Conservation (phyloP, 2,797 vertebrate genomes). For the Setipinna tenuifilis region DNA sequence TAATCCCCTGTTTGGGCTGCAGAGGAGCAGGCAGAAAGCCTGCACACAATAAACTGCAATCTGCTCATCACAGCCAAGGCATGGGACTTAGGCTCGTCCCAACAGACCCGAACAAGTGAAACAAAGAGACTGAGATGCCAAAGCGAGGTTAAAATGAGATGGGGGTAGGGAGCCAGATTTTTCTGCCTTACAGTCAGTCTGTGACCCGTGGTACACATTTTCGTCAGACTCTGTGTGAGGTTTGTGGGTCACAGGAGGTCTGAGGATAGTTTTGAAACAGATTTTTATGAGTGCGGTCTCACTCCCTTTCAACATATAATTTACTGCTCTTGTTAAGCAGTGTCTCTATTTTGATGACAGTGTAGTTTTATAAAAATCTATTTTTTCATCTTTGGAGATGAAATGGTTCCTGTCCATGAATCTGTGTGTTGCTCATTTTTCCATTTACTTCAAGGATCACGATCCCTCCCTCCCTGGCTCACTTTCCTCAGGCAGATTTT, state of each 20-base stretch:
- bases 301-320: neutral
- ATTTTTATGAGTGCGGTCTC: neutral
- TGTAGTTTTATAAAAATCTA: neutral
- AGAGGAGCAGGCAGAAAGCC: constrained; percentile 62
- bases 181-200: neutral
- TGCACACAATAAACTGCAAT: constrained; percentile 52
- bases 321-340: neutral
- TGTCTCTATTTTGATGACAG: neutral
- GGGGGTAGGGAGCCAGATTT: neutral
- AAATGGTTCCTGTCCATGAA: constrained; percentile 37
- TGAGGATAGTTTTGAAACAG: neutral
- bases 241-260: neutral
- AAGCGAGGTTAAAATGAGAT: constrained; percentile 32
- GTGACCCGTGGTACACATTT: neutral
- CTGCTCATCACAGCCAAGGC: constrained; percentile 32
- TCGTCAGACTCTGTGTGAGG: neutral
- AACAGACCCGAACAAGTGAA: constrained; percentile 39
- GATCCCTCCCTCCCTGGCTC: constrained; percentile 51
- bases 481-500: constrained; percentile 41
- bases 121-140: constrained; percentile 3
- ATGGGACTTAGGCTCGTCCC: constrained; percentile 32
- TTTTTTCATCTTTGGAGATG: constrained; percentile 1
- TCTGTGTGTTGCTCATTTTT: constrained; percentile 46
- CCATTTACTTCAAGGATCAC: constrained; percentile 43
- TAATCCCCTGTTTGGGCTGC: constrained; percentile 65